Evolutionary conservation across 2,797 vertebrate genomes (phyloP).

Genomic region (Liasis olivaceus): DNA sequence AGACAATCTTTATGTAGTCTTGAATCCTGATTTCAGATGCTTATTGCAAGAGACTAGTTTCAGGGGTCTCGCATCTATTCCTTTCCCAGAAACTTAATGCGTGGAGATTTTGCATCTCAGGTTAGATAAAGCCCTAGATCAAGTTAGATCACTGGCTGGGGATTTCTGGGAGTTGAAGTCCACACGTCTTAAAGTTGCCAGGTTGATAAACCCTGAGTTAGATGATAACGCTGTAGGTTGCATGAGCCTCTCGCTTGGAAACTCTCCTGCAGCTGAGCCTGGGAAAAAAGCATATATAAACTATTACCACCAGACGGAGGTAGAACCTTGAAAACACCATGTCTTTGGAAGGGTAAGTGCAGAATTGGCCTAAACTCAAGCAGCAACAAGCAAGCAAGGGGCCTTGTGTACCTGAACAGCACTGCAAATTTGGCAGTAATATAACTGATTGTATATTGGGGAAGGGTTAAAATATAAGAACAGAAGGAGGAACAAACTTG

Average conservation of each 20-base stretch:
- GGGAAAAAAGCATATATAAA: neutral
- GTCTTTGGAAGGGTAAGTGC: neutral
- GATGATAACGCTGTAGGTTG: neutral
- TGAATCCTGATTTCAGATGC: too few relatives aligned
- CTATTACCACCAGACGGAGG: conserved; percentile 1
- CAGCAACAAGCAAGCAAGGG: neutral
- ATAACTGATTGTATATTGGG: neutral
- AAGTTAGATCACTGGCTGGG: too few relatives aligned
- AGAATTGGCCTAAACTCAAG: neutral
- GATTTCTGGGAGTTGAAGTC: neutral
- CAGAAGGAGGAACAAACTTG: neutral
- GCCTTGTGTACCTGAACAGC: neutral
- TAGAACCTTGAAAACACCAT: neutral
- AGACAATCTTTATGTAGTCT: too few relatives aligned
- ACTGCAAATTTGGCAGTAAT: neutral
- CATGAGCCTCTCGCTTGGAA: neutral
- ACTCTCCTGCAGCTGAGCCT: neutral
- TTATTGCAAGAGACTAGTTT: too few relatives aligned
- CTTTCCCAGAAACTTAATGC: neutral
- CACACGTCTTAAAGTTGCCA: too few relatives aligned
- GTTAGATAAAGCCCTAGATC: neutral
- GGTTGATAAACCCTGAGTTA: neutral
- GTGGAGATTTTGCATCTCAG: neutral
- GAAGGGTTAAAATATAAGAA: neutral
- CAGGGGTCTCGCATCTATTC: too few relatives aligned